These are phyloP conservation scores for Austrofundulus limnaeus DNA, from an alignment of 2,113 vertebrate species.

Conservation along the genomic window DNA sequence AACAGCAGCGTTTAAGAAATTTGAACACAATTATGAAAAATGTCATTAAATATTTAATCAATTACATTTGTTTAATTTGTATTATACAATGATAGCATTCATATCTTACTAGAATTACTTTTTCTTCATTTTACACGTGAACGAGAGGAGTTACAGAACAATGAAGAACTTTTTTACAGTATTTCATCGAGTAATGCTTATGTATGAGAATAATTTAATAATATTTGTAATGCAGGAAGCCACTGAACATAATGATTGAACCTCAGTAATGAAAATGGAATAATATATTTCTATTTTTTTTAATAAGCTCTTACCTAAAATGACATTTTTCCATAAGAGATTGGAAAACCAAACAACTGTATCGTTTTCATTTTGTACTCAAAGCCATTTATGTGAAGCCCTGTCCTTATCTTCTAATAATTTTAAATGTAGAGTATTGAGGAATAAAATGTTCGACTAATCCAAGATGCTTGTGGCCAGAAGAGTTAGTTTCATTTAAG, in stretches of 20 bases:
- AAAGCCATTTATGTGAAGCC: too few species aligned
- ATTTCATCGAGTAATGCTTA: slow-evolving; percentile 5
- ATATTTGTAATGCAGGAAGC: not conserved
- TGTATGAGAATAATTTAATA: slow-evolving; percentile 15
- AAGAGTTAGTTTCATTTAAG: too few species aligned
- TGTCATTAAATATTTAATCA: slow-evolving; percentile 38
- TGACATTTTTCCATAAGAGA: slow-evolving; percentile 1
- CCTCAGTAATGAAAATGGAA: not conserved
- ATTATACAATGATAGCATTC: slow-evolving; percentile 8
- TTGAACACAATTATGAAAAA: not conserved
- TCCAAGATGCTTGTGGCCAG: too few species aligned
- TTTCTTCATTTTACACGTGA: slow-evolving; percentile 15
- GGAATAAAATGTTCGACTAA: too few species aligned
- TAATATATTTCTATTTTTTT: slow-evolving; percentile 18
- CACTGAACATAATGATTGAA: not conserved
- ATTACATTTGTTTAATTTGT: slow-evolving; percentile 30
- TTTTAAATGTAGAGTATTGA: too few species aligned
- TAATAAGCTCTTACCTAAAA: slow-evolving; percentile 10
- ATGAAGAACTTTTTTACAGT: slow-evolving; percentile 14
- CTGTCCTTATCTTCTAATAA: too few species aligned
- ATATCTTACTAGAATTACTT: not conserved
- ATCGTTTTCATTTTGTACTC: too few species aligned
- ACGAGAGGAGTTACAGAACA: slow-evolving; percentile 11
- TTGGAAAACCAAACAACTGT: too few species aligned
- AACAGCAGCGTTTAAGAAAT: slow-evolving; percentile 10